phyloP scores from a whole-genome alignment of 2,113 vertebrate species.

The Cyanistes caeruleus region DNA sequence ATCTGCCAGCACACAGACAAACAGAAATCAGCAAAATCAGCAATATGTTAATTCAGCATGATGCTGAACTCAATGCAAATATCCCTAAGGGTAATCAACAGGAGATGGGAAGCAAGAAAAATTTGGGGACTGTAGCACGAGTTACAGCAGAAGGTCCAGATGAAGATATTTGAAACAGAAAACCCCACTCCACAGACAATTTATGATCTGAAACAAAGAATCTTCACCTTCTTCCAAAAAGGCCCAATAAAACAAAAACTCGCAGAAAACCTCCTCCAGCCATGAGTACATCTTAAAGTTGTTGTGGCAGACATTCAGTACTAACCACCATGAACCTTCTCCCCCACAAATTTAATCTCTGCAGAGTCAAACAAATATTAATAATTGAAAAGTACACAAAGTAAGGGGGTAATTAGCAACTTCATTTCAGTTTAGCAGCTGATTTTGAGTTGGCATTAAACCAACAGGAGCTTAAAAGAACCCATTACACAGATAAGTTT shows the following conservation, averaged over 20 bases:
- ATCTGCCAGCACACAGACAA: neutral
- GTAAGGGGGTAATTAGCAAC: slow-evolving; percentile 10
- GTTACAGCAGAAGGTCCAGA: neutral
- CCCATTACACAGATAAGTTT: neutral
- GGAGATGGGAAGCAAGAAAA: neutral
- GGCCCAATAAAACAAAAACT: neutral
- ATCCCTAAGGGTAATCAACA: neutral
- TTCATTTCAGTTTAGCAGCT: slow-evolving; percentile 33
- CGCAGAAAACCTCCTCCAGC: neutral
- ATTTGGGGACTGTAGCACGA: neutral
- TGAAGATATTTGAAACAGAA: neutral
- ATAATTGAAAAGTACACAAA: slow-evolving; percentile 33
- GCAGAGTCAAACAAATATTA: neutral
- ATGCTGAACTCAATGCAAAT: neutral
- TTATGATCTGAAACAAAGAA: neutral
- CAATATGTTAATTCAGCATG: neutral
- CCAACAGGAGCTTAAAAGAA: slow-evolving; percentile 35
- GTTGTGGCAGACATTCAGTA: neutral
- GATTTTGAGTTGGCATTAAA: slow-evolving; percentile 22
- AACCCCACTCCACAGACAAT: neutral
- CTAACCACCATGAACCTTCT: neutral
- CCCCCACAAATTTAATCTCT: neutral
- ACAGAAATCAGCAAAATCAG: neutral
- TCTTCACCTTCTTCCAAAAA: neutral
- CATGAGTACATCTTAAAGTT: neutral